Evolutionary conservation across 2,888 invertebrate species (phyloP), one percentile per base, ranked within the genome.

Genomic region (Theretra japonica): DNA sequence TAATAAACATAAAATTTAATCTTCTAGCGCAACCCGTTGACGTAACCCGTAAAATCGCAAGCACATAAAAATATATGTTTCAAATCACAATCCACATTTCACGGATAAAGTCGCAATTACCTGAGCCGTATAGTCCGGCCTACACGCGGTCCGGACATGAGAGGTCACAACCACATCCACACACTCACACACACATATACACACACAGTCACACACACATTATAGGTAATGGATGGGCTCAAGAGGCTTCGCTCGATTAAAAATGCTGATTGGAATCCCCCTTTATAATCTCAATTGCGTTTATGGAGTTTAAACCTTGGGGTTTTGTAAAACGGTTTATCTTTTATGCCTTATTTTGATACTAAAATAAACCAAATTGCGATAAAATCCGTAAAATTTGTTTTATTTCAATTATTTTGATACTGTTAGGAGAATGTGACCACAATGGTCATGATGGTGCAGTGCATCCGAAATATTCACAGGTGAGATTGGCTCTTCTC

Each of bases 241-340:
- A 65, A 65, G 60, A 60, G 65, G 41, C 23, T 48, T 6, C 3
- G 41, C n/a, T 65, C 41, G 65, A 65, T 65, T 65, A 48, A 65
- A 60, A 65, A 65, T 65, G 23, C 48, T 65, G 65, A 65, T 65
- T 65, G 65, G 65, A 65, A 23, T 65, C 62, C n/a, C 11, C 4
- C 1, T n/a, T 62, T 41, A 1, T 48, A 15, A 48, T 23, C 58
- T 21, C 23, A 48, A n/a, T 21, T 48, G 48, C 17, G 8, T 48
- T 48, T 15, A 48, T 8, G 17, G 50, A 53, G 8, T 41, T 41
- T 41, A 41, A 41, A 41, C 8, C 41, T 41, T 41, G 41, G 41
- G 41, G 8, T 41, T 41, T 41, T 11, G 2, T 2, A 1, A 41
- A n/a, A 8, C 2, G 41, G 2, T 11, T 41, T 41, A 11, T 11